These are phyloP conservation scores for Euglossa dilemma DNA, from an alignment of 1,140 invertebrate species.

Conservation along the genomic window DNA sequence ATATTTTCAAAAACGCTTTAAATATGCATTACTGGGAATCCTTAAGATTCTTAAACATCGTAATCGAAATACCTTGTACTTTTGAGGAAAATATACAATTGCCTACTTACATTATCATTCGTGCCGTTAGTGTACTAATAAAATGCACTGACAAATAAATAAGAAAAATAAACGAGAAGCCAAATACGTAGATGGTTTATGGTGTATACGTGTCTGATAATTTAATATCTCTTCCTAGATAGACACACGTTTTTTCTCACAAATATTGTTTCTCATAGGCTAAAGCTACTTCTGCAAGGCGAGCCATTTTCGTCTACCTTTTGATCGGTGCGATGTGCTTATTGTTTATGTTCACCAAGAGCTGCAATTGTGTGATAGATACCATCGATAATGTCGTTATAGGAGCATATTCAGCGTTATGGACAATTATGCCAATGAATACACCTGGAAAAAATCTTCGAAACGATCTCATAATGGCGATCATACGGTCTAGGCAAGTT, in stretches of 20 bases:
- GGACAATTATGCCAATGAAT: conserved; percentile 1
- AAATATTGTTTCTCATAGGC: neutral
- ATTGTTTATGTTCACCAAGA: conserved; percentile 53
- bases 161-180: too few relatives aligned
- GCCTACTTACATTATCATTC: too few relatives aligned
- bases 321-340: neutral
- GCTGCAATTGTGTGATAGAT: conserved; percentile 42
- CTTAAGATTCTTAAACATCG: too few relatives aligned
- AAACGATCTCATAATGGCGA: conserved; percentile 38
- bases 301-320: neutral
- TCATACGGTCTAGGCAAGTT: conserved; percentile 43
- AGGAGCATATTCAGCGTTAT: conserved; percentile 8
- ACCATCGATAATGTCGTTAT: conserved; percentile 15
- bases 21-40: too few relatives aligned
- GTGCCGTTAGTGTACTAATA: too few relatives aligned
- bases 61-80: too few relatives aligned
- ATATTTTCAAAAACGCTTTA: too few relatives aligned
- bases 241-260: neutral
- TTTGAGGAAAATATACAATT: too few relatives aligned
- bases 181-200: too few relatives aligned
- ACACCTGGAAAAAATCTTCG: conserved; percentile 40
- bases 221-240: neutral
- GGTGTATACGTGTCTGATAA: too few relatives aligned
- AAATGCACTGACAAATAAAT: too few relatives aligned
- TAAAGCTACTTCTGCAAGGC: neutral